These are phyloP conservation scores for Siderastrea radians DNA, from an alignment of 92 coral and sea anemone genomes.

Conservation along the genomic window DNA sequence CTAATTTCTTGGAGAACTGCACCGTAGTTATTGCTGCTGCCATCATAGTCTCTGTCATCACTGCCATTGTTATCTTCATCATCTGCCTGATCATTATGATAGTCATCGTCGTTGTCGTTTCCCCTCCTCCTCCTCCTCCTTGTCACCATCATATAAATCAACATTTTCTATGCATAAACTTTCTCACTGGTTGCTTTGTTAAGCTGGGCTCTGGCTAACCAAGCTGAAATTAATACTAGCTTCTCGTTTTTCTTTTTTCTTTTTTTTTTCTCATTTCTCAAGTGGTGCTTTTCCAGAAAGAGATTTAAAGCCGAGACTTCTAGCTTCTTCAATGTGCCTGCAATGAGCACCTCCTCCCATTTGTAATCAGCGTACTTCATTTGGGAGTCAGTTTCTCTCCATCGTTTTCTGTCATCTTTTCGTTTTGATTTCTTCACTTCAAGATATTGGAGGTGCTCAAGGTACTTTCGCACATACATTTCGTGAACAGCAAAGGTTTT, in stretches of 20 bases:
- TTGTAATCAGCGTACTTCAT: slow-evolving; percentile 51
- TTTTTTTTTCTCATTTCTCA: slow-evolving; percentile 44
- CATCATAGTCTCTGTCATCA: slow-evolving; percentile 35
- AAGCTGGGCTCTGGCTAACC: slow-evolving; percentile 58
- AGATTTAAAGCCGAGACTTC: too few relatives aligned
- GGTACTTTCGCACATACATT: slow-evolving; percentile 42
- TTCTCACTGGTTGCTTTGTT: slow-evolving; percentile 44
- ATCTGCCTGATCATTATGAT: slow-evolving; percentile 37
- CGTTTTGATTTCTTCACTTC: slow-evolving; percentile 52
- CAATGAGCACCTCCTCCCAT: slow-evolving; percentile 48
- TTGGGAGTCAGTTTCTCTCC: slow-evolving; percentile 56
- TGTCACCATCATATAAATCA: slow-evolving; percentile 44
- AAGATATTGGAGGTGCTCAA: not conserved
- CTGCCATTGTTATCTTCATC: slow-evolving; percentile 44
- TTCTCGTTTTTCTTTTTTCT: slow-evolving; percentile 40
- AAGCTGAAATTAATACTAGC: slow-evolving; percentile 40
- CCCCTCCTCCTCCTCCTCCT: slow-evolving; percentile 37
- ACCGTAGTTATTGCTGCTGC: slow-evolving; percentile 33
- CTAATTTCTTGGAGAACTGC: slow-evolving; percentile 45
- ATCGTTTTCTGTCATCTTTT: slow-evolving; percentile 46
- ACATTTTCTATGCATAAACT: slow-evolving; percentile 50
- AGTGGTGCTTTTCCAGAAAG: slow-evolving; percentile 52
- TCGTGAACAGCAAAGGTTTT: slow-evolving; percentile 22
- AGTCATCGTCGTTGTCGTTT: slow-evolving; percentile 35
- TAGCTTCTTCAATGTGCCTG: slow-evolving; percentile 6